These are phyloP conservation scores for Pteromalus puparum DNA, from an alignment of 1,140 invertebrate species.

Conservation along the genomic window DNA sequence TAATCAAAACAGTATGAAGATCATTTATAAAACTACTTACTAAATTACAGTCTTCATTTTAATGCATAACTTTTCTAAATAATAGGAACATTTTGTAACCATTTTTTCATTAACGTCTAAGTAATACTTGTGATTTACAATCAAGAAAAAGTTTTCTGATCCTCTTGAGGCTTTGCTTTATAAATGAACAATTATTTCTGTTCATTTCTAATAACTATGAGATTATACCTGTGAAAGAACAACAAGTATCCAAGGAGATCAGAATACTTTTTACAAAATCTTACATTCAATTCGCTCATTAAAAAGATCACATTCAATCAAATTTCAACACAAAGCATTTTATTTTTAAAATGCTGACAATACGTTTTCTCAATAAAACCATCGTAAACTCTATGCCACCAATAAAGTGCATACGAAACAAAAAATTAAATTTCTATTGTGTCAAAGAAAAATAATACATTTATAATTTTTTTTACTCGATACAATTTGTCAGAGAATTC, in stretches of 20 bases:
- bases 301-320: not conserved
- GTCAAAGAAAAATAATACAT: slow-evolving; percentile 1
- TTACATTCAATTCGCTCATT: not conserved
- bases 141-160: not conserved
- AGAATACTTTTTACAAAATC: not conserved
- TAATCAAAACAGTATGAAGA: not conserved
- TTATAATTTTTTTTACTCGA: not conserved
- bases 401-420: not conserved
- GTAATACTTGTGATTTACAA: not conserved
- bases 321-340: not conserved
- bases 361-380: not conserved
- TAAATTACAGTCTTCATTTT: not conserved
- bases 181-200: not conserved
- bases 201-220: too few relatives aligned
- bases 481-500: not conserved
- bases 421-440: not conserved
- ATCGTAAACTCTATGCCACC: not conserved
- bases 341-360: not conserved
- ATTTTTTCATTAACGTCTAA: not conserved
- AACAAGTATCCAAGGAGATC: not conserved
- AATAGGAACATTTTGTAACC: not conserved
- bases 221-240: not conserved
- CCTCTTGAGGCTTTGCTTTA: not conserved
- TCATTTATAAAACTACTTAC: not conserved
- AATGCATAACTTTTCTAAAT: not conserved